Base-by-base conservation (phyloP, 64 coral and sea anemone genomes). In the Montipora cactus region DNA sequence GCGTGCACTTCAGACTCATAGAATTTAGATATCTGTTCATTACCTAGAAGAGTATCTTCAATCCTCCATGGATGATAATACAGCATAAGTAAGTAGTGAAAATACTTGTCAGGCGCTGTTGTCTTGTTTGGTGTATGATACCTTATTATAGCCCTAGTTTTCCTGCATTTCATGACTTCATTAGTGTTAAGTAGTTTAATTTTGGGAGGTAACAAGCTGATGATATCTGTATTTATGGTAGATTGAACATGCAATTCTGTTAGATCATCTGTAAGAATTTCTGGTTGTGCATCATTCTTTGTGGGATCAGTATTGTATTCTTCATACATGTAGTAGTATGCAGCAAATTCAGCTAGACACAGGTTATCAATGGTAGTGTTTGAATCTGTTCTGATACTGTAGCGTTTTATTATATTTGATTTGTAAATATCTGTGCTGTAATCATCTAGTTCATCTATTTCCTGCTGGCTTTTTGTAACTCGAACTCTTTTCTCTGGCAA, bases 401-500 rank as follows among this genome's bases (percentile, higher is more conserved):
- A 74, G 89, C 22, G 22, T 23, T 23, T 23, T 23, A 23, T 23
- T 23, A 23, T 23, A 23, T 23, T 23, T 23, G 22, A 91, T 67
- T 91, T 91, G 44, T 91, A 91, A 19, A 89, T 74, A 59, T 80
- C 79, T 28, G 90, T 92, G 16, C 90, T 76, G 67, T 92, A 80
- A 84, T 92, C 90, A 77, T 92, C 51, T 53, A 53, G 51, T 53
- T 53, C 51, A 53, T 1, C 51, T 53, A 53, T 4, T 53, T 53
- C 51, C 51, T 53, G 51, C 51, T 53, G 51, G 51, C 51, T 53
- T 53, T 53, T 53, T 53, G 51, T 53, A 53, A 53, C 51, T 53
- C 51, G 51, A 23, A 23, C 22, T 23, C 22, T 23, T 23, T 23
- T 23, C 22, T 23, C 22, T 23, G 22, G 22, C 22, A 23, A 23